phyloP scores from a whole-genome alignment of 1,140 invertebrate species.

The Teleogryllus occipitalis region DNA sequence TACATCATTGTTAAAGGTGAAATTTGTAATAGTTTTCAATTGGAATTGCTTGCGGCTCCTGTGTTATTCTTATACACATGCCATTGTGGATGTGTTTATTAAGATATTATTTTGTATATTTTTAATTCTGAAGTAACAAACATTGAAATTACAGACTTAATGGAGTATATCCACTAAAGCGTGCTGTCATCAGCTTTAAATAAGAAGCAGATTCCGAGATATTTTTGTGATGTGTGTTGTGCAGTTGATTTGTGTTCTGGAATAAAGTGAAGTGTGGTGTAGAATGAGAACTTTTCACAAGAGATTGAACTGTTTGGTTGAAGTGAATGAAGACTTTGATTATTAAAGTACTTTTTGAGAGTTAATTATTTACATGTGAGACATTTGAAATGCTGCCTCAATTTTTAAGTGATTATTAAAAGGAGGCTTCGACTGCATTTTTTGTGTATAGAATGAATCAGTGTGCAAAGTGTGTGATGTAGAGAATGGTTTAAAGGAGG shows the following conservation, averaged over 20 bases:
- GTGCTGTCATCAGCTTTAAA: not conserved
- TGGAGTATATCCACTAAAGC: not conserved
- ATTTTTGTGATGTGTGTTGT: slow-evolving; percentile 2
- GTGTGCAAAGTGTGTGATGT: not conserved
- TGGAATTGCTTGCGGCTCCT: too few species aligned
- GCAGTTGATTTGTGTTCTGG: not conserved
- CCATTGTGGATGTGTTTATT: not conserved
- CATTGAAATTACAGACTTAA: not conserved
- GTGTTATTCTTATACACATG: not conserved
- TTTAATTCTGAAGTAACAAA: not conserved
- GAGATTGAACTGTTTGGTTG: not conserved
- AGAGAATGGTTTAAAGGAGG: not conserved
- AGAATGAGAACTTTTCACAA: not conserved
- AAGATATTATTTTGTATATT: not conserved
- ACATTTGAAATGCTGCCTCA: not conserved
- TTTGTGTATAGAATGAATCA: slow-evolving; percentile 2
- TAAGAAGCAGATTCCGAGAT: not conserved
- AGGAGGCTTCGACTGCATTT: not conserved
- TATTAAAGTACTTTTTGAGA: not conserved
- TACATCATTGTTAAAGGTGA: too few species aligned
- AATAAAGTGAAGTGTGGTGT: not conserved
- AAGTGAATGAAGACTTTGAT: not conserved
- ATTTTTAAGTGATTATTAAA: not conserved
- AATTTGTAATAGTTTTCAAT: too few species aligned
- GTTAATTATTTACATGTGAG: not conserved